A percentile compares a stretch with the other conserved stretches of the same genome.
Conservation (phyloP, 2,113 vertebrate species). For the Paralichthys olivaceus region DNA sequence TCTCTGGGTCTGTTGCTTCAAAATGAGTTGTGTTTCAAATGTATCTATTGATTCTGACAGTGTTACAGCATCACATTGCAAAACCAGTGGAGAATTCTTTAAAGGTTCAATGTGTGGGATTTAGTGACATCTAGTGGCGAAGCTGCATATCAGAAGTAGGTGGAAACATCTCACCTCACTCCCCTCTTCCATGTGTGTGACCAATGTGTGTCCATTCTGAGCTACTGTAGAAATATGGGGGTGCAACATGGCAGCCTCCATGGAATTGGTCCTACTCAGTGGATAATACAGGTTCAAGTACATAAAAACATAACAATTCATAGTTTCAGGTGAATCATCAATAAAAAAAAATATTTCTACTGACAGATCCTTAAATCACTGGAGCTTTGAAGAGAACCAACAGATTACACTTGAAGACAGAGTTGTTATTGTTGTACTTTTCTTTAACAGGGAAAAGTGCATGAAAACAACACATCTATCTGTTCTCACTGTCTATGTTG, state of each 20-base stretch:
- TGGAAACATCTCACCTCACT: background rate
- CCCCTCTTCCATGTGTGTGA: background rate
- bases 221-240: too few species aligned
- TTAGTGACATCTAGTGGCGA: background rate
- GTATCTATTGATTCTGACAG: background rate
- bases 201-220: too few species aligned
- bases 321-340: too few species aligned
- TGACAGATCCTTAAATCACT: background rate
- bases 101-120: background rate
- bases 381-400: background rate
- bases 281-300: too few species aligned
- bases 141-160: background rate
- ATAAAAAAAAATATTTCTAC: too few species aligned
- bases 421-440: background rate
- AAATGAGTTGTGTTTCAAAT: background rate
- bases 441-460: too few species aligned
- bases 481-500: too few species aligned
- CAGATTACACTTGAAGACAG: background rate
- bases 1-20: background rate
- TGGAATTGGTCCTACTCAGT: too few species aligned
- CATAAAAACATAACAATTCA: too few species aligned
- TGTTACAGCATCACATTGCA: background rate
- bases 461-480: too few species aligned
- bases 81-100: background rate
- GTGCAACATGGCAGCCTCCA: too few species aligned